These are phyloP conservation scores for Eospalax fontanierii DNA, from an alignment of 2,797 vertebrate species.

Conservation along the genomic window DNA sequence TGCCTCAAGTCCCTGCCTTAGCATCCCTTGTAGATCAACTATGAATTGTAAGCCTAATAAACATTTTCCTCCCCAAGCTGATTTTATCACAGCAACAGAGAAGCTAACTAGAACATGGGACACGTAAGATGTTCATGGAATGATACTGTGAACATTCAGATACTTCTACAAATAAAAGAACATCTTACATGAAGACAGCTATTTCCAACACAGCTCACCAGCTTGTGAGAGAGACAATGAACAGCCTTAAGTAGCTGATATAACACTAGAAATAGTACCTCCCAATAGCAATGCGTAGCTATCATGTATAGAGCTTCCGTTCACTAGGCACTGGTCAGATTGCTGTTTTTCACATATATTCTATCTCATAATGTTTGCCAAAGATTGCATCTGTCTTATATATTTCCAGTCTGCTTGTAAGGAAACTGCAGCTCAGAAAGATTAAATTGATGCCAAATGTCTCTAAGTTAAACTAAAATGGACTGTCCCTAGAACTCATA, in stretches of 20 bases:
- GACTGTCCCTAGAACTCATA: neutral
- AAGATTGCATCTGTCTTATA: neutral
- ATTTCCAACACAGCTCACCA: slow-evolving; percentile 7
- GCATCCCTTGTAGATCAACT: too few species aligned
- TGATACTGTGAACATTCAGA: neutral
- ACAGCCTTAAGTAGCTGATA: slow-evolving; percentile 10
- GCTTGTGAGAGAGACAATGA: neutral
- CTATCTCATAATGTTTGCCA: neutral
- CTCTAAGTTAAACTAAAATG: neutral
- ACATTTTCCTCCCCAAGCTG: too few species aligned
- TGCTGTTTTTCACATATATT: neutral
- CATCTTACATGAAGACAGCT: neutral
- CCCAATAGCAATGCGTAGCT: neutral
- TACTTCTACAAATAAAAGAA: neutral
- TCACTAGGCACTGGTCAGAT: neutral
- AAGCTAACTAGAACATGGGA: neutral
- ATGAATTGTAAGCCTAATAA: too few species aligned
- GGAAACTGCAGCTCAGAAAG: neutral
- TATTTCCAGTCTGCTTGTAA: neutral
- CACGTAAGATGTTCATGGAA: neutral
- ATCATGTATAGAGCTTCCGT: neutral
- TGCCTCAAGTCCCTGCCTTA: too few species aligned
- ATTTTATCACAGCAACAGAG: too few species aligned
- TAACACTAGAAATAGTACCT: neutral
- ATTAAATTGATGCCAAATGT: neutral